A percentile compares a stretch with the other conserved stretches of the same genome.
Evolutionary conservation across 2,797 vertebrate species (phyloP).

Genomic region (Gymnopithys bicolor): DNA sequence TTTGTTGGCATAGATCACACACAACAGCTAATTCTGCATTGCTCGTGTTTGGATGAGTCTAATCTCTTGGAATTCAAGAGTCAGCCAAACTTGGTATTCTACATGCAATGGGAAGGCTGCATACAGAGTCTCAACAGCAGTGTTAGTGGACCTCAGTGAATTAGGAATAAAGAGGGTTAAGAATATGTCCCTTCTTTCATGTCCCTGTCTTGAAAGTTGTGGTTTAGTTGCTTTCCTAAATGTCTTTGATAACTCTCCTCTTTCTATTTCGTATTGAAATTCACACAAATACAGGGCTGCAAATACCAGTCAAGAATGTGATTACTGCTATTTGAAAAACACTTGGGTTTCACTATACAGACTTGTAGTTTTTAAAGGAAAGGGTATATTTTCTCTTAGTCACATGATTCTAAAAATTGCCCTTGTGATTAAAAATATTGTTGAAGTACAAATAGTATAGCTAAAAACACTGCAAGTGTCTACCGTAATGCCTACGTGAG

Average conservation of each 20-base stretch:
- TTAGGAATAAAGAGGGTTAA: not conserved
- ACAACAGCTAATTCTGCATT: not conserved
- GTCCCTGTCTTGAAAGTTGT: not conserved
- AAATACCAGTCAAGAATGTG: not conserved
- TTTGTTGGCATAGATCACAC: not conserved
- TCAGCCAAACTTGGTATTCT: not conserved
- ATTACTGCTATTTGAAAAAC: not conserved
- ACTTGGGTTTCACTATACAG: not conserved
- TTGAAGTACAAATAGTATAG: not conserved
- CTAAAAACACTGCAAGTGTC: not conserved
- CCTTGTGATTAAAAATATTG: not conserved
- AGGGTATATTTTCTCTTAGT: not conserved
- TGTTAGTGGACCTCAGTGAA: not conserved
- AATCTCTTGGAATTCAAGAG: slow-evolving; percentile 3
- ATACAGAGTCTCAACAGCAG: not conserved
- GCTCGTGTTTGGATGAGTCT: not conserved
- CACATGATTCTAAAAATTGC: not conserved
- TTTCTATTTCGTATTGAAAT: not conserved
- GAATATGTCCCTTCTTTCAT: not conserved
- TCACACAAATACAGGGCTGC: not conserved
- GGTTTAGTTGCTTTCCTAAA: not conserved
- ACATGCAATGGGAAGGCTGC: not conserved
- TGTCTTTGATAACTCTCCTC: not conserved
- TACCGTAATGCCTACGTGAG: not conserved
- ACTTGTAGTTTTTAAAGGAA: not conserved